A percentile compares a stretch with the other conserved stretches of the same genome.
Conservation (phyloP, 2,113 vertebrate genomes). For the Varanus salvator region DNA sequence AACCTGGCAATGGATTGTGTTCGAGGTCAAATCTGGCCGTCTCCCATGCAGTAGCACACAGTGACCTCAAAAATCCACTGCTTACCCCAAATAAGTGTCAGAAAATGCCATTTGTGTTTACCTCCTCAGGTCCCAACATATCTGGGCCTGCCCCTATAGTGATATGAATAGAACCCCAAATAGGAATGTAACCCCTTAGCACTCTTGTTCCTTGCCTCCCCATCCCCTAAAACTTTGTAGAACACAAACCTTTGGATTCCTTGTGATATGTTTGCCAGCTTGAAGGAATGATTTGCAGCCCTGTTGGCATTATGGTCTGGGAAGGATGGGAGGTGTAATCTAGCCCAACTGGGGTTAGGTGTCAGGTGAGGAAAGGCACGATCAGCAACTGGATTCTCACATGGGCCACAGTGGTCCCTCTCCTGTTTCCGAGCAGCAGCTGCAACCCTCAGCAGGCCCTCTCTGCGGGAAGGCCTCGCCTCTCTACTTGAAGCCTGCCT, state of each 20-base stretch:
- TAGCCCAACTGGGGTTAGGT: neutral
- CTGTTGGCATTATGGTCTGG: too few relatives aligned
- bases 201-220: neutral
- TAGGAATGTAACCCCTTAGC: neutral
- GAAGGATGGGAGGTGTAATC: neutral
- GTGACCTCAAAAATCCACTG: neutral
- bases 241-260: neutral
- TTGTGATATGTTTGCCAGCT: neutral
- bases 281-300: neutral
- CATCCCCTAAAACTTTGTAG: neutral
- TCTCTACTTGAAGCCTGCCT: neutral
- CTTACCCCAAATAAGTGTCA: neutral
- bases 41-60: neutral
- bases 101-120: neutral
- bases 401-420: neutral
- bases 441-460: slow-evolving; percentile 37
- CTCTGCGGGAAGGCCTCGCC: slow-evolving; percentile 20
- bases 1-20: neutral
- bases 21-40: neutral
- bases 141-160: neutral
- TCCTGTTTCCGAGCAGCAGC: slow-evolving; percentile 31
- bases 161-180: neutral
- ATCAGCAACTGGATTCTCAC: neutral
- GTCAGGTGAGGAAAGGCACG: neutral
- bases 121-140: neutral